Conservation (phyloP, 1,140 invertebrate species). For the Neomicropteryx cornuta region DNA sequence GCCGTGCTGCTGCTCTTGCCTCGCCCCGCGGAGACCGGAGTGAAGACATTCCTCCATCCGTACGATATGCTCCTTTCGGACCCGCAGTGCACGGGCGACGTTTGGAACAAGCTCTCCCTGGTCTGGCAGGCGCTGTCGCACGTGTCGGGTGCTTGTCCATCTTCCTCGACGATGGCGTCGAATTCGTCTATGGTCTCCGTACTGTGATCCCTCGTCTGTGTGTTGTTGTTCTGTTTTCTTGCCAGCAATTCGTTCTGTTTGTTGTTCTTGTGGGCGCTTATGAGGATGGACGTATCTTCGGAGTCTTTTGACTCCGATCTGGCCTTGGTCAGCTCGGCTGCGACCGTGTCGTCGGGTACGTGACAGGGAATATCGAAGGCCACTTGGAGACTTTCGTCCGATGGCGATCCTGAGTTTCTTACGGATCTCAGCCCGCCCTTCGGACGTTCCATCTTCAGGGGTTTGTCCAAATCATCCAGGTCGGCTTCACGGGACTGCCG, state of each 20-base stretch:
- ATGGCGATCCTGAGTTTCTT: no score
- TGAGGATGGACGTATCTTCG: slow-evolving; percentile 1
- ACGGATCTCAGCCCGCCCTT: no score
- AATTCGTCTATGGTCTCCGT: slow-evolving; percentile 11
- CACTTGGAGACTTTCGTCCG: no score
- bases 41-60: no score
- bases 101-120: slow-evolving; percentile 59
- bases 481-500: slow-evolving; percentile 65
- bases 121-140: slow-evolving; percentile 71
- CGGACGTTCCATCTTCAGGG: no score
- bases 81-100: slow-evolving; percentile 17
- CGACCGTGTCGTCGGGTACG: slow-evolving; percentile 1
- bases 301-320: slow-evolving; percentile 1
- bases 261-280: slow-evolving; percentile 7
- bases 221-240: slow-evolving; percentile 32
- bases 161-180: slow-evolving; percentile 7
- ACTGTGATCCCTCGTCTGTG: slow-evolving; percentile 34
- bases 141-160: slow-evolving; percentile 45
- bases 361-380: no score
- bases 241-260: slow-evolving; percentile 27
- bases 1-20: slow-evolving; percentile 38
- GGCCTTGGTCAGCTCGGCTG: not conserved
- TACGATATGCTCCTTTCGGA: slow-evolving; percentile 21
- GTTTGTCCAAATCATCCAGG: slow-evolving; percentile 58
- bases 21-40: slow-evolving; percentile 41